Percentiles rank a stretch among this genome's conserved stretches.
Evolutionary conservation across 2,888 invertebrate species (phyloP).

Genomic region (Axea sp.): DNA sequence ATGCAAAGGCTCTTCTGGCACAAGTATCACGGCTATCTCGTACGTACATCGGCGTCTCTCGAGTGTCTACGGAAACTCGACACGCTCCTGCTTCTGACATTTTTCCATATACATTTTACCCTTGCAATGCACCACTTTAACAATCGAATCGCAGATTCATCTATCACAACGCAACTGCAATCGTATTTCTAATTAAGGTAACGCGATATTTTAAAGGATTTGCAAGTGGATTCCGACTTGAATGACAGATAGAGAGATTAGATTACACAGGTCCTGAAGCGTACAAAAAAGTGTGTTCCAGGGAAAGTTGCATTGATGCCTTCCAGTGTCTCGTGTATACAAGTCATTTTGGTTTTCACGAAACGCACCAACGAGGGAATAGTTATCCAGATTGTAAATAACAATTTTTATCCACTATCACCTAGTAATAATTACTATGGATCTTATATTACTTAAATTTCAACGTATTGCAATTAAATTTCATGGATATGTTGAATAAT

Average conservation of each 20-base stretch:
- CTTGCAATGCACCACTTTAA: background rate
- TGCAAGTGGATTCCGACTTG: slow-evolving; percentile 1
- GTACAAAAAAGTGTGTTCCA: slow-evolving; percentile 29
- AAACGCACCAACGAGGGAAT: too few relatives aligned
- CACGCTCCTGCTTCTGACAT: slow-evolving; percentile 34
- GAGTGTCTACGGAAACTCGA: slow-evolving; percentile 23
- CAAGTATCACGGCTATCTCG: slow-evolving; percentile 51
- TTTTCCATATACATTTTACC: slow-evolving; percentile 17
- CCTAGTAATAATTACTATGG: slow-evolving; percentile 15
- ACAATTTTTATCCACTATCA: background rate
- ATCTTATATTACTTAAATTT: slow-evolving; percentile 29
- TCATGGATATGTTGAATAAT: too few relatives aligned
- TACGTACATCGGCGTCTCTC: slow-evolving; percentile 38
- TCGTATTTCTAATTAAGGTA: slow-evolving; percentile 30
- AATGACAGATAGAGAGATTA: slow-evolving; percentile 36
- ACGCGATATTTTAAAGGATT: slow-evolving; percentile 5
- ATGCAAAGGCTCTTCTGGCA: slow-evolving; percentile 58
- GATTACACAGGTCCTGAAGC: slow-evolving; percentile 12
- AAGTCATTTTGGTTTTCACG: slow-evolving; percentile 19
- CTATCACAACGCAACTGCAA: slow-evolving; percentile 1
- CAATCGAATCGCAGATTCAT: slow-evolving; percentile 14
- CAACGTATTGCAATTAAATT: too few relatives aligned
- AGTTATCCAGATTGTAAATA: slow-evolving; percentile 40
- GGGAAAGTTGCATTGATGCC: slow-evolving; percentile 6
- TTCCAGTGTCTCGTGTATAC: slow-evolving; percentile 26